Conservation (phyloP, 2,797 vertebrate genomes). For the Varecia variegata region DNA sequence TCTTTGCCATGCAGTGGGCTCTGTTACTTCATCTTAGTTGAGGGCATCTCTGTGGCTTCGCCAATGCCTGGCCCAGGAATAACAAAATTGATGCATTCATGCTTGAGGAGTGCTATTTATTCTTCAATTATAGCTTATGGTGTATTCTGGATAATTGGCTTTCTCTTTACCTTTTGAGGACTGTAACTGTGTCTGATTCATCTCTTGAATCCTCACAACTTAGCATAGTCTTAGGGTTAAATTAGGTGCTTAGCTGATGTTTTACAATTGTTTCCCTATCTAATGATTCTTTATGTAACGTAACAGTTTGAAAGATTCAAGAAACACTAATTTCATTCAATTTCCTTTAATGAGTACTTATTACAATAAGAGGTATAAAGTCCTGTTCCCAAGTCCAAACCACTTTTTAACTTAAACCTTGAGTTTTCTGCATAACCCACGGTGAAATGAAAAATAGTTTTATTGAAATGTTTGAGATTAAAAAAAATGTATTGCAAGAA, state of each 20-base stretch:
- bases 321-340: conserved; percentile 74
- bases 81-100: background rate
- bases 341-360: conserved; percentile 85
- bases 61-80: background rate
- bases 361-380: conserved; percentile 83
- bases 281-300: background rate
- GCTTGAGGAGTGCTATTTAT: background rate
- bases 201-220: background rate
- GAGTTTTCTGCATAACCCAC: conserved; percentile 78
- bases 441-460: conserved; percentile 65
- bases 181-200: background rate
- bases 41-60: background rate
- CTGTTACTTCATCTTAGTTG: background rate
- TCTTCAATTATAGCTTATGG: background rate
- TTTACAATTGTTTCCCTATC: background rate
- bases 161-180: background rate
- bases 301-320: conserved; percentile 50
- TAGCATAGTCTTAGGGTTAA: background rate
- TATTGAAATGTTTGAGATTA: conserved; percentile 69
- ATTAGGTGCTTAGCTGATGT: background rate
- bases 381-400: conserved; percentile 62
- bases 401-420: conserved; percentile 76
- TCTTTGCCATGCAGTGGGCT: background rate
- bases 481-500: conserved; percentile 76
- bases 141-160: background rate